Evolutionary conservation across 2,797 vertebrate species (phyloP), one percentile per base, ranked within the genome.

Genomic region (Channa striata): DNA sequence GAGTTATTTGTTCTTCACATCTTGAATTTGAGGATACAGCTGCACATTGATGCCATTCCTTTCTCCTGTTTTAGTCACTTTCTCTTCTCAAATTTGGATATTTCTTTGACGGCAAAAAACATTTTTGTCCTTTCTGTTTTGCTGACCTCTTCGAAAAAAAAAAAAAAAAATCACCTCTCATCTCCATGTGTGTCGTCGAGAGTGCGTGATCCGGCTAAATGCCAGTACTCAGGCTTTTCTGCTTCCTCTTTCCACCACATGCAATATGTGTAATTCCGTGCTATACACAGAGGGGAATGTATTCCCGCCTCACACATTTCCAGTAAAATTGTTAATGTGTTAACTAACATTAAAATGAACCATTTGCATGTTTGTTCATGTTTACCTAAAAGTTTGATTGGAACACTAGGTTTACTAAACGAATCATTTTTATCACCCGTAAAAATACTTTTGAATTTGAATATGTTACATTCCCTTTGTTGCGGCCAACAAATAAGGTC

Each of bases 191-290:
- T 80, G 77, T 61, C 70, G 52, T 14, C 59, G 79, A 36, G 78
- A 84, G 86, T 88, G 87, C 83, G 85, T 91, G 89, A 91, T 82
- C 77, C 48, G 81, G 72, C 80, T 79, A 83, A 86, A 87, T 78
- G 84, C 74, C 84, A 85, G 54, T 36, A 68, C 78, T 77, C 59
- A 82, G 78, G 87, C 77, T 86, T 89, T 87, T 84, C 74, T 80
- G 57, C 82, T 91, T 90, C 88, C 91, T 90, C 83, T 88, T 91
- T 89, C 71, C 73, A 70, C 69, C 52, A 44, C 85, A 91, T 86
- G 90, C 82, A 0, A 87, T 59, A 81, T 83, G 85, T 88, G 81
- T 81, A 57, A 76, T 78, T 73, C 73, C 47, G 25, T 82, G 75
- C 75, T 49, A 49, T 72, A 78, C 64, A 79, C 79, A 87, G 76